Base-by-base conservation (phyloP, 2,797 vertebrate genomes). In the Acanthurus lineatus region DNA sequence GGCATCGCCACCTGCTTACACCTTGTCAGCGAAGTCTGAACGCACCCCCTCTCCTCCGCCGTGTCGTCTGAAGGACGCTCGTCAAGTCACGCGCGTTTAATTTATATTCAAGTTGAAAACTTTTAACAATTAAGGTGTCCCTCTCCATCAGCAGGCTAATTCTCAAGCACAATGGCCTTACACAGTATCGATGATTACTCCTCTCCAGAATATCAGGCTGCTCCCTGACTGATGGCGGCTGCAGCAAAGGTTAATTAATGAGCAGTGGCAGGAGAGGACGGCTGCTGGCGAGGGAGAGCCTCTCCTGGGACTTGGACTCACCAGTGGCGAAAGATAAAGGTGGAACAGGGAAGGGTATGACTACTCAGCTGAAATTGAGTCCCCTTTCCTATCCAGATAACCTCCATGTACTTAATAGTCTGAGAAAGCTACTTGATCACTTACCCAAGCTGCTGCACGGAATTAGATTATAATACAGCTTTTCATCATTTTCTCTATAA, bases 221-320 rank as follows among this genome's bases (percentile, higher is more conserved):
- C 76, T 74, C 70, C 62, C 76, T 89, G 88, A 86, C 86, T 87
- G 88, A 92, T 88, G 86, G 86, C 35, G 66, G 79, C 86, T 82
- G 81, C 87, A 83, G 87, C 85, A 91, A 92, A 94, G 91, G 91
- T 93, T 93, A 94, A 93, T 94, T 92, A 92, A 93, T 91, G 89
- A 92, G 89, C 85, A 77, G 85, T 64, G 86, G 91, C 88, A 86
- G 89, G 73, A 91, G 79, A 76, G 52, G 28, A 88, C 79, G 87
- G 90, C 90, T 86, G 82, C 84, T 76, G 69, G 88, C 81, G n/a
- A 81, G 85, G 89, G 86, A 87, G 79, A 86, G 64, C 72, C 77
- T 83, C 91, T 89, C 90, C 78, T 7, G 88, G 86, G 92, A 90
- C 81, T 60, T 5, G 52, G 80, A 88, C 79, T 68, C 81, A 73